Base-by-base conservation (phyloP, 2,888 invertebrate genomes). In the Lycocerus yunnanus region DNA sequence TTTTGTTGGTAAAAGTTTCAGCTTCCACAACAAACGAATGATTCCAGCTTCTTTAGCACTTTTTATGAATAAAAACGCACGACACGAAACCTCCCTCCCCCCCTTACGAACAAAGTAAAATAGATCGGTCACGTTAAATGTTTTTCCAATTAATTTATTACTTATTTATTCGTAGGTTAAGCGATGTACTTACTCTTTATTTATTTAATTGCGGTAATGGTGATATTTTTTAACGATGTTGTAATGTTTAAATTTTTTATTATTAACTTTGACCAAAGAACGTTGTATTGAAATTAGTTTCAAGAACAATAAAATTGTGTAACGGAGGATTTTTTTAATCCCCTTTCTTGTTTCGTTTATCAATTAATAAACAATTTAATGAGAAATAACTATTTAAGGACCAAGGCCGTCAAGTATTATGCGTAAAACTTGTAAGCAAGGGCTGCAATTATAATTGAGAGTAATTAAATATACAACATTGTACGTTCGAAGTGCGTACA, bases 191-290 rank as follows among this genome's bases (percentile, higher is more conserved):
- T 75, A 74, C 71, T 27, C 20, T 67, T 70, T 65, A 69, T 59
- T 18, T 43, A 43, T 43, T 43, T n/a, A 27, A 43, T 43, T 43
- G 43, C 63, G 75, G 75, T 75, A 72, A 72, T 66, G 75, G 75
- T 72, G 72, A 72, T 75, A 72, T 66, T 75, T 74, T 74, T 61
- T 66, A 73, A 63, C 18, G 43, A 43, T 43, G 43, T 43, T 43
- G n/a, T 43, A 43, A 63, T 63, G 20, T 63, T 63, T 63, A 63
- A 63, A 43, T 18, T 63, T 63, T 18, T 63, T 63, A 63, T 18
- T 20, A 63, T 20, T 63, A 63, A 63, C 61, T 63, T 63, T 63
- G 61, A 63, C 61, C 61, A 63, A 63, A 63, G 61, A 63, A 63
- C 61, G 3, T 63, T 63, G 61, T 63, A 63, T 18, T 43, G 20